Base-by-base conservation (phyloP, 2,888 invertebrate species). In the Mythimna impura region DNA sequence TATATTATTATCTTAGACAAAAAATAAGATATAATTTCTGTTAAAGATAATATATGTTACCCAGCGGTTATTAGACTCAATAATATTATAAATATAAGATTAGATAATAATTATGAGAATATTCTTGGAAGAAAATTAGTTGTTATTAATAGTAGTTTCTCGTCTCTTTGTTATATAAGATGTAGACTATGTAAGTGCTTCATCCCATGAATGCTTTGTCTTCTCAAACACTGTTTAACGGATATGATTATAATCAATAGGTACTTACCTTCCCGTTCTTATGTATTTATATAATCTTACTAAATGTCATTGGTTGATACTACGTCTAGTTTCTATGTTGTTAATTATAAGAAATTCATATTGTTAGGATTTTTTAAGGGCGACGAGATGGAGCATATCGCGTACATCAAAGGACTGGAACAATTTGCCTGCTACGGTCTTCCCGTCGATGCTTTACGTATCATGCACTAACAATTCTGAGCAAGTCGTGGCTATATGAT, bases 41-140 rank as follows among this genome's bases (percentile, higher is more conserved):
- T 54, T 63, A 61, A 74, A 52, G 40, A 66, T 61, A 36, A 36
- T 25, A 60, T 10, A n/a, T 63, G n/a, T 66, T 57, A 60, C 17
- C 64, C 20, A 14, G 7, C 12, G 40, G 25, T 36, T 60, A 55
- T 36, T 66, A 47, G 14, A 36, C 12, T 47, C 10, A 63, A 71
- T 63, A 63, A 63, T 43, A 22, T 60, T 58, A 10, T 12, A 67
- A 71, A 66, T 36, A 57, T 47, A 17, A 57, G 12, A 61, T 20
- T 60, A n/a, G n/a, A n/a, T n/a, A 20, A 69, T 62, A 30, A 68
- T n/a, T 22, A 60, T 17, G 17, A 30, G 20, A 67, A 71, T 14
- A 67, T 58, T 14, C 1, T 57, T 54, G 43, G 25, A 20, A 58
- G 22, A 47, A n/a, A 71, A 76, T 62, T 52, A 50, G 5, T 5